Evolutionary conservation across 2,113 vertebrate genomes (phyloP).

Genomic region (Ailurus styani): DNA sequence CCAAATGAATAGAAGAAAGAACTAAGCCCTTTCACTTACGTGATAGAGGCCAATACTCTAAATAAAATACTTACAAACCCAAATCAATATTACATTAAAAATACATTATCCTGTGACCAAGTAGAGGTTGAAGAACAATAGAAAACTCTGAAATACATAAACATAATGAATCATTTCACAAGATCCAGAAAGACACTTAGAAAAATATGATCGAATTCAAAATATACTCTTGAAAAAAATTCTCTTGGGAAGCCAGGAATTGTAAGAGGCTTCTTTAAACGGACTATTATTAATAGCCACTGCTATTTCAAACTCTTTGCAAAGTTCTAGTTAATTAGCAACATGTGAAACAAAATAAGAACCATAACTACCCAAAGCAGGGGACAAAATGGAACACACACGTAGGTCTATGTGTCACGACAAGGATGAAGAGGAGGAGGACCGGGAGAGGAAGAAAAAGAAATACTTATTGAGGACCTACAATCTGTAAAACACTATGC

Average conservation of each 20-base stretch:
- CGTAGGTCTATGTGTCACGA: neutral
- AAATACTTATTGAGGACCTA: neutral
- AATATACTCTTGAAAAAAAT: neutral
- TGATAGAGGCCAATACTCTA: neutral
- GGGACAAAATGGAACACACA: neutral
- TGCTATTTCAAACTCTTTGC: neutral
- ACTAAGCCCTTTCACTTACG: neutral
- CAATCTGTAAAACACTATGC: neutral
- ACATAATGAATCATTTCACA: neutral
- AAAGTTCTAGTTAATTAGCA: neutral
- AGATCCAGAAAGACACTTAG: neutral
- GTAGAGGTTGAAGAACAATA: neutral
- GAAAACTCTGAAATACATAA: neutral
- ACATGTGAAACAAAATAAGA: neutral
- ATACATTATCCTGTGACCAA: neutral
- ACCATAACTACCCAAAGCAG: neutral
- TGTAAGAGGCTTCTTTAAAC: neutral
- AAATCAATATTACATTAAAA: neutral
- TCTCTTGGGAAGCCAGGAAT: neutral
- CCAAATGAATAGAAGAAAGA: neutral
- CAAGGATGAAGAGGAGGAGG: neutral
- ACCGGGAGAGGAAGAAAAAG: neutral
- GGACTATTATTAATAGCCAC: neutral
- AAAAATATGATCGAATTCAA: neutral
- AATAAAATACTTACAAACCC: neutral